These are phyloP conservation scores for Drosophila serrata DNA, from an alignment of 1,140 invertebrate species.

Conservation along the genomic window DNA sequence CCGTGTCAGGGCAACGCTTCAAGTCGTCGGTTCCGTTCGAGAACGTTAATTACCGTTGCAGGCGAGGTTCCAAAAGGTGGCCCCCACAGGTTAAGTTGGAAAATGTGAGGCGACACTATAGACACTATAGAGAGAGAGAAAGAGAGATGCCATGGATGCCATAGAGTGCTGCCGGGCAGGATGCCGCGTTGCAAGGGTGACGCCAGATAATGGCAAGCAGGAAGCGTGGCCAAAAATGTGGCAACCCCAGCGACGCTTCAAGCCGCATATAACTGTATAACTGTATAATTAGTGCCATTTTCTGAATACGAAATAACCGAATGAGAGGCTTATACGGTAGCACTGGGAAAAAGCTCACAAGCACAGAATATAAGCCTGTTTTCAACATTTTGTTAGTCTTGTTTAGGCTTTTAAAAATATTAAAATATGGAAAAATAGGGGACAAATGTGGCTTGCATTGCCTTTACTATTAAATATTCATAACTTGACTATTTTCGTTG, in stretches of 20 bases:
- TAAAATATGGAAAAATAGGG: neutral
- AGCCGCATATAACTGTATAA: constrained; percentile 66
- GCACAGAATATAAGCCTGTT: neutral
- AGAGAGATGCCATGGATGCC: neutral
- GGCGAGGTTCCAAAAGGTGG: constrained; percentile 33
- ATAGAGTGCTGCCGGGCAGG: constrained; percentile 19
- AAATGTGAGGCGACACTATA: constrained; percentile 18
- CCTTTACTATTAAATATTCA: neutral
- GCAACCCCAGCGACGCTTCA: constrained; percentile 44
- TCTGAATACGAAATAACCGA: constrained; percentile 74
- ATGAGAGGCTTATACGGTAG: constrained; percentile 65
- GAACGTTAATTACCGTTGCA: constrained; percentile 79
- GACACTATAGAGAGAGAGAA: constrained; percentile 17
- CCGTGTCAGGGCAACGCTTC: constrained; percentile 60
- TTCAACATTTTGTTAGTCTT: too few relatives aligned
- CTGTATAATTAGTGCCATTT: constrained; percentile 81
- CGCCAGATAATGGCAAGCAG: constrained; percentile 64
- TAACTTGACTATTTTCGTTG: neutral
- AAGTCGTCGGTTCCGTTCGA: constrained; percentile 80
- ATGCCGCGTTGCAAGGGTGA: constrained; percentile 16
- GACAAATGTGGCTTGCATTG: neutral
- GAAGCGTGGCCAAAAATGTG: constrained; percentile 72
- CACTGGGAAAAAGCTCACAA: constrained; percentile 1
- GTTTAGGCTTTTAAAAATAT: neutral
- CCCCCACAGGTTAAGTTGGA: constrained; percentile 15